Evolutionary conservation across 2,113 vertebrate genomes (phyloP), one percentile per base, ranked within the genome.

Genomic region (Onychorhynchus coronatus): DNA sequence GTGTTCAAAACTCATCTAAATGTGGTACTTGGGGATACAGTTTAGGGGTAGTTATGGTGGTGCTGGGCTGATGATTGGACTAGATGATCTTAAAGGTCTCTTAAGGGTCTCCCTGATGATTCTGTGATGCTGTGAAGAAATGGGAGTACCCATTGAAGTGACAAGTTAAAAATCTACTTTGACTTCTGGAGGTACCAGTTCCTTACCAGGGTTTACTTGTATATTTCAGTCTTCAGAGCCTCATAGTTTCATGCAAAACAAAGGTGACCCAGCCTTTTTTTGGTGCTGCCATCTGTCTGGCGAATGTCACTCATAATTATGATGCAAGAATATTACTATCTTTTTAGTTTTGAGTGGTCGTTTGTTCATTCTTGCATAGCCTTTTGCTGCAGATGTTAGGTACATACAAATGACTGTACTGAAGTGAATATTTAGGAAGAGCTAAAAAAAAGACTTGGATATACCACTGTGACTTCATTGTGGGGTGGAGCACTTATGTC

Each of bases 61-160:
- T 62, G 11, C 21, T 35, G 41, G 9, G 14, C 22, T 83, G 30
- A 41, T 41, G 41, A 8, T 16, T 70, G 30, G 25, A 35, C 17
- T 35, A 25, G 25, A 31, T 47, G 47, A 27, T 41, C 17, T 70
- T 41, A 20, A 76, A 41, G 25, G 25, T 41, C 33, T 62, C 47
- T 68, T 47, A 16, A 5, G 47, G 31, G 46, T 46, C 46, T 46
- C 6, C 9, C 75, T 47, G n/a, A 47, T 31, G 30, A 76, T 47
- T 70, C 41, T 41, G 24, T 75, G 39, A 75, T 47, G 25, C 13
- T 61, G 23, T 27, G 17, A 83, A 41, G 7, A 55, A 62, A 41
- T 27, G 2, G 9, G 6, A 2, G 4, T 19, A n/a, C 16, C 2
- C 44, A 53, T 33, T 78, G 37, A 44, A 56, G 18, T 2, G 0